A percentile compares a stretch with the other conserved stretches of the same genome.
Conservation (phyloP, 2,797 vertebrate species). For the Eulemur albifrons region DNA sequence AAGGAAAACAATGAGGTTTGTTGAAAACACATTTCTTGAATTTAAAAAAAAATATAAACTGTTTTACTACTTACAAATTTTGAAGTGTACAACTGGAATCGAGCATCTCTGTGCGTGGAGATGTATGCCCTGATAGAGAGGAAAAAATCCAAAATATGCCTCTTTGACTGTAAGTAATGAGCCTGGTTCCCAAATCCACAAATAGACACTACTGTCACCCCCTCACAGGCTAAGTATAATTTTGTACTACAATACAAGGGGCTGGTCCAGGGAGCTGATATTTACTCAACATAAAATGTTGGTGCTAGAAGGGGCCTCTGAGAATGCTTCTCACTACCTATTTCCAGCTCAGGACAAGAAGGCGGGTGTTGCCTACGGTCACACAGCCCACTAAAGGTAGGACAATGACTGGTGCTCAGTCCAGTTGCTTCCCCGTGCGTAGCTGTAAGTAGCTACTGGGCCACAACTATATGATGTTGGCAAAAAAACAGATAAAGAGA, state of each 20-base stretch:
- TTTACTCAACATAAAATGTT: background rate
- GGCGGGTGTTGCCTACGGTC: background rate
- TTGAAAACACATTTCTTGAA: background rate
- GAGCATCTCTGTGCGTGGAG: background rate
- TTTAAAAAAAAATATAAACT: background rate
- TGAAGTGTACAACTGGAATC: background rate
- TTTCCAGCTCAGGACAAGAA: background rate
- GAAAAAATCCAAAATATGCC: background rate
- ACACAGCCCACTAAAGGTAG: background rate
- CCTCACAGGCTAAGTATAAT: background rate
- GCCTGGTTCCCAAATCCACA: constrained; percentile 13
- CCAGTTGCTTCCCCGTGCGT: background rate
- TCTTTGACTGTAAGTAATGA: background rate
- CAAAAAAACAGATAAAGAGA: background rate
- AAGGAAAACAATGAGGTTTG: background rate
- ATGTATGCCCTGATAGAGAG: background rate
- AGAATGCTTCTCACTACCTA: background rate
- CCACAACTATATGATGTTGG: background rate
- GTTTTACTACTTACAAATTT: background rate
- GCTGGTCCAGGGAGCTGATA: background rate
- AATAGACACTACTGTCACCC: background rate
- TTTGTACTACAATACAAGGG: constrained; percentile 15
- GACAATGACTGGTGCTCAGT: background rate
- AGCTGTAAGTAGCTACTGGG: background rate
- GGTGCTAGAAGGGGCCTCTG: background rate